Evolutionary conservation across 2,113 vertebrate species (phyloP), one percentile per base, ranked within the genome.

Genomic region (Phocoena phocoena): DNA sequence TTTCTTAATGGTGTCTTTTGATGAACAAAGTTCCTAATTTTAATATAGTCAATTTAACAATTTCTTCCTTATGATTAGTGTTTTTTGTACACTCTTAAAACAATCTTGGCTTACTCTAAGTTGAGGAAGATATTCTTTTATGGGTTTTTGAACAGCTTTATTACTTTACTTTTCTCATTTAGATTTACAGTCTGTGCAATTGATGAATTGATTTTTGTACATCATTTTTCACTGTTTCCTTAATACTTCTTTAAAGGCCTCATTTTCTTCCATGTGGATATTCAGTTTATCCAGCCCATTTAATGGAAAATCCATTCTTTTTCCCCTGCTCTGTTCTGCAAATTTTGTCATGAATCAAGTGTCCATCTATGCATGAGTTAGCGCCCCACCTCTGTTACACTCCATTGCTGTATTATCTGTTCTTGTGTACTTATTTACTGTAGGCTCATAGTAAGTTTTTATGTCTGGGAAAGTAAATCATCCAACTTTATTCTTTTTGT

Each of bases 401-500:
- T 13, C 38, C 50, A 84, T 77, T 71, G 18, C 44, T 93, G 50
- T 83, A 23, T 68, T 68, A 3, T 67, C n/a, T 82, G 8, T 76
- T 90, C 28, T 94, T 73, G 1, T 62, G 96, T 63, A 36, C 14
- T 84, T 88, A 77, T 90, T 96, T 93, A 62, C 44, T 63, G 0
- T 91, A 94, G 1, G 25, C 18, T 82, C 44, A 6, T 50, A 50
- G 82, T 83, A 55, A 8, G 38, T 87, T 94, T 95, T 91, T 95
- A 33, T 77, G 77, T 55, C 36, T 73, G 17, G 25, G 6, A 55
- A 26, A 92, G 9, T 63, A 96, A 95, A 80, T 83, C 65, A 93
- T 73, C 38, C 85, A 50, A 60, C 18, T 91, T 95, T 93, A 70
- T 94, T 95, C 26, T 62, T 96, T 73, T 76, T 77, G 36, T 73